A percentile compares a stretch with the other conserved stretches of the same genome.
Evolutionary conservation across 2,797 vertebrate species (phyloP).

Genomic region (Urosaurus nigricauda): DNA sequence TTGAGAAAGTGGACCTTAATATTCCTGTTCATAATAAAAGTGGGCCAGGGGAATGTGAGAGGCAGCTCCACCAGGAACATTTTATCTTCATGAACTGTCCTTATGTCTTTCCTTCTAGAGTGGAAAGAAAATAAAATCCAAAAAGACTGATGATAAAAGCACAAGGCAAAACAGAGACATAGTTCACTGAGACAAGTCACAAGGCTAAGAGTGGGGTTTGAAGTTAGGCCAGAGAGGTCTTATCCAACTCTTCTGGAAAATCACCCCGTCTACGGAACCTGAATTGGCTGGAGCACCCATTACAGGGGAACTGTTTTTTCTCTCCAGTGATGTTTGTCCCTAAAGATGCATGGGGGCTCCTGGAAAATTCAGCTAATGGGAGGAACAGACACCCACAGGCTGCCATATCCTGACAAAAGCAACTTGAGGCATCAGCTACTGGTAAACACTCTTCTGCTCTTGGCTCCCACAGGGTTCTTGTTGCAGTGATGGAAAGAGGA

Average conservation of each 20-base stretch:
- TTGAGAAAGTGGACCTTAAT: background rate
- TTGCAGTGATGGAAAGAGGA: conserved; percentile 11
- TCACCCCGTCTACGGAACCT: background rate
- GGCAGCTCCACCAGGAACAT: background rate
- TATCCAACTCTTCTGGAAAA: conserved; percentile 16
- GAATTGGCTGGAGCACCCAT: conserved; percentile 3
- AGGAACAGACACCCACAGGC: background rate
- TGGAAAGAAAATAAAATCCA: conserved; percentile 16
- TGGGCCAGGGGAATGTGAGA: background rate
- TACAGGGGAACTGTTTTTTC: background rate
- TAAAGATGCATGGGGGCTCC: background rate
- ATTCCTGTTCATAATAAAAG: background rate
- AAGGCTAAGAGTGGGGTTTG: background rate
- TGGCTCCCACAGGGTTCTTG: background rate
- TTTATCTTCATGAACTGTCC: background rate
- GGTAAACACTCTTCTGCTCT: background rate
- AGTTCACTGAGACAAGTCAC: background rate
- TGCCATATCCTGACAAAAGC: background rate
- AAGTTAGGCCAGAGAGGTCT: background rate
- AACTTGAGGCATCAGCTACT: rapidly evolving
- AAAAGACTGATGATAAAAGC: background rate
- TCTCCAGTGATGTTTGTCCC: background rate
- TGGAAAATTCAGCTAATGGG: background rate
- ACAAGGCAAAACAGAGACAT: background rate
- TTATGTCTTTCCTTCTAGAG: background rate